Percentiles rank a stretch among this genome's conserved stretches.
Evolutionary conservation across 92 coral and sea anemone genomes (phyloP).

Genomic region (Parazoanthus darwini): DNA sequence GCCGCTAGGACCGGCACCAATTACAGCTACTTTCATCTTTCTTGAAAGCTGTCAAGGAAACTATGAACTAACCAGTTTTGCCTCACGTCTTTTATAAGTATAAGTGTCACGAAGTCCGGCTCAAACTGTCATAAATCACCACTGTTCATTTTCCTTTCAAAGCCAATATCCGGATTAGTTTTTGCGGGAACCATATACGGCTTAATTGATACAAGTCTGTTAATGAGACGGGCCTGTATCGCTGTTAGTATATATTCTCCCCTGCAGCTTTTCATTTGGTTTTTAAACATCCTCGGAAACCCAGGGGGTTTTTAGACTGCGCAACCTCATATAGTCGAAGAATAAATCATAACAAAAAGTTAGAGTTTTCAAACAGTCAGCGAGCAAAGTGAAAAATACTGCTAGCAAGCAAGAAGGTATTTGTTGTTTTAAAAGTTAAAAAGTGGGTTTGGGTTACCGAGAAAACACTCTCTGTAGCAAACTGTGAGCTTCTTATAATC

Average conservation of each 20-base stretch:
- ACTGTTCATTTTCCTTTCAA: neutral
- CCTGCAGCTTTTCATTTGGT: neutral
- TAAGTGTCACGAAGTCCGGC: neutral
- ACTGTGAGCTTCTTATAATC: too few species aligned
- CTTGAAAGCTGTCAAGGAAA: neutral
- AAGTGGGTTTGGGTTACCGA: neutral
- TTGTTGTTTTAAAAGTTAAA: too few species aligned
- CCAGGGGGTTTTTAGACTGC: neutral
- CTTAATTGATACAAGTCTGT: neutral
- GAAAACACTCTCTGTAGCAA: too few species aligned
- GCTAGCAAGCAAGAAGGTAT: too few species aligned
- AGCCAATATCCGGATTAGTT: constrained; percentile 1
- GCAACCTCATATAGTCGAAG: neutral
- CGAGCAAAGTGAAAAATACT: neutral
- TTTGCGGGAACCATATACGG: neutral
- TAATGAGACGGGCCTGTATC: neutral
- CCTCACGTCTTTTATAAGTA: too few species aligned
- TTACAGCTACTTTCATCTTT: constrained; percentile 59
- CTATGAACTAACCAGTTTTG: too few species aligned
- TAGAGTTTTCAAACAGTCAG: neutral
- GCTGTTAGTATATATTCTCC: neutral
- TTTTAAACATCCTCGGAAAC: too few species aligned
- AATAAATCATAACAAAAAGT: too few species aligned
- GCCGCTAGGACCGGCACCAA: constrained; percentile 74
- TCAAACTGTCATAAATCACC: neutral